phyloP scores from a whole-genome alignment of 2,113 vertebrate genomes.

The Siphamia tubifer region DNA sequence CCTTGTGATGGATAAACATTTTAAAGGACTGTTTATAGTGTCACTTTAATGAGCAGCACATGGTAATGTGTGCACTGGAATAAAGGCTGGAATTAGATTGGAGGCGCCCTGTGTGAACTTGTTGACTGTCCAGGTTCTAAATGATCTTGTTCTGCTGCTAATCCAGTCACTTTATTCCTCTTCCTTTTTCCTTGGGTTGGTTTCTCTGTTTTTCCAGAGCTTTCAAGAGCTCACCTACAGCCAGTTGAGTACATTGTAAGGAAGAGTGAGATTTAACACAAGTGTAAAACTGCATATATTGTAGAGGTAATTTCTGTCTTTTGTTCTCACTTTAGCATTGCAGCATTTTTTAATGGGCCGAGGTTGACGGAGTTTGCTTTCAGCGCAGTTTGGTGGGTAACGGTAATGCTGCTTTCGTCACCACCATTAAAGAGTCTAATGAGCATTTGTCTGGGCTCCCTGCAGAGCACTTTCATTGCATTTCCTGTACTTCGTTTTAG shows the following conservation, averaged over 20 bases:
- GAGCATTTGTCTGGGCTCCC: not conserved
- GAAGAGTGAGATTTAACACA: too few species aligned
- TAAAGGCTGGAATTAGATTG: slow-evolving; percentile 43
- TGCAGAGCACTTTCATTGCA: not conserved
- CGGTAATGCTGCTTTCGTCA: not conserved
- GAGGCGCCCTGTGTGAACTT: slow-evolving; percentile 30
- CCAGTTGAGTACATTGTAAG: too few species aligned
- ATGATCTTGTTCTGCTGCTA: not conserved
- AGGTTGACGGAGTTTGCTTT: too few species aligned
- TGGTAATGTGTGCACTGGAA: slow-evolving; percentile 29
- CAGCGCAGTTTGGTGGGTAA: too few species aligned
- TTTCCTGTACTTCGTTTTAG: not conserved
- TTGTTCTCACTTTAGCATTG: too few species aligned
- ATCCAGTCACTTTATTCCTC: not conserved
- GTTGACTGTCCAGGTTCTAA: not conserved
- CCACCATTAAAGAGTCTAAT: not conserved
- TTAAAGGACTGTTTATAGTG: slow-evolving; percentile 25
- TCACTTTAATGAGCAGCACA: slow-evolving; percentile 55
- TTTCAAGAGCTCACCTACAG: too few species aligned
- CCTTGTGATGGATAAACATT: slow-evolving; percentile 48
- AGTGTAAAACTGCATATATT: too few species aligned
- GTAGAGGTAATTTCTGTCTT: too few species aligned
- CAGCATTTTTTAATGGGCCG: too few species aligned
- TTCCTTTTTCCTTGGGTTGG: not conserved
- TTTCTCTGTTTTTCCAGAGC: not conserved